A percentile compares a stretch with the other conserved stretches of the same genome.
Conservation (phyloP, 2,888 invertebrate genomes). For the Coleophora deauratella region DNA sequence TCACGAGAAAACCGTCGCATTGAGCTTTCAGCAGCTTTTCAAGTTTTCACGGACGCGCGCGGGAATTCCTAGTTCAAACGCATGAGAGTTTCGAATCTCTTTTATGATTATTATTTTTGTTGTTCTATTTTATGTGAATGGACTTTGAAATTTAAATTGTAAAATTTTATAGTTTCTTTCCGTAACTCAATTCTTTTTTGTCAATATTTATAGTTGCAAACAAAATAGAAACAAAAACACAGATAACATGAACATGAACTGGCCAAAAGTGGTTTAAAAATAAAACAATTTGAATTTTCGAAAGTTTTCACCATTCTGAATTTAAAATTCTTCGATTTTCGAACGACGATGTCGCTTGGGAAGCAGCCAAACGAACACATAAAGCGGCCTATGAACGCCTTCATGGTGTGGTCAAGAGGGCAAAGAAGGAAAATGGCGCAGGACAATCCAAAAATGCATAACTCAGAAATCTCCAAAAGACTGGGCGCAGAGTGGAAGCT, state of each 20-base stretch:
- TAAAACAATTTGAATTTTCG: slow-evolving; percentile 1
- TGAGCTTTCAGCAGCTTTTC: slow-evolving; percentile 71
- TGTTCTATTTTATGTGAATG: neutral
- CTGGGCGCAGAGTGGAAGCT: slow-evolving; percentile 93
- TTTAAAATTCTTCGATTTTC: slow-evolving; percentile 1
- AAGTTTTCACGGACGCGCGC: slow-evolving; percentile 60
- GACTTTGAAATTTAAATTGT: neutral
- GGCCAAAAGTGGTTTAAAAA: neutral
- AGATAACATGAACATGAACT: too few species aligned
- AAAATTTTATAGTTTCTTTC: neutral
- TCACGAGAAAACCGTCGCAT: slow-evolving; percentile 68
- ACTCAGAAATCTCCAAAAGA: slow-evolving; percentile 91
- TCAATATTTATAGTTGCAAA: too few species aligned
- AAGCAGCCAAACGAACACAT: slow-evolving; percentile 81
- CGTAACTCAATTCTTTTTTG: too few species aligned
- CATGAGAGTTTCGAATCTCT: slow-evolving; percentile 8
- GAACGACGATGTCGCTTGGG: slow-evolving; percentile 50
- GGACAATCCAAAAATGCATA: slow-evolving; percentile 96
- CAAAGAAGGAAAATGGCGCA: slow-evolving; percentile 94
- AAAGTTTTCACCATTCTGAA: neutral
- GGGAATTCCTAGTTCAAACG: slow-evolving; percentile 24
- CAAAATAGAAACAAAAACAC: neutral
- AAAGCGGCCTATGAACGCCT: slow-evolving; percentile 95
- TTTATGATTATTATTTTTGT: slow-evolving; percentile 13
- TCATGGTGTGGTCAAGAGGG: slow-evolving; percentile 95